These are phyloP conservation scores for Poecilia picta DNA, from an alignment of 2,797 vertebrate genomes.

Conservation along the genomic window DNA sequence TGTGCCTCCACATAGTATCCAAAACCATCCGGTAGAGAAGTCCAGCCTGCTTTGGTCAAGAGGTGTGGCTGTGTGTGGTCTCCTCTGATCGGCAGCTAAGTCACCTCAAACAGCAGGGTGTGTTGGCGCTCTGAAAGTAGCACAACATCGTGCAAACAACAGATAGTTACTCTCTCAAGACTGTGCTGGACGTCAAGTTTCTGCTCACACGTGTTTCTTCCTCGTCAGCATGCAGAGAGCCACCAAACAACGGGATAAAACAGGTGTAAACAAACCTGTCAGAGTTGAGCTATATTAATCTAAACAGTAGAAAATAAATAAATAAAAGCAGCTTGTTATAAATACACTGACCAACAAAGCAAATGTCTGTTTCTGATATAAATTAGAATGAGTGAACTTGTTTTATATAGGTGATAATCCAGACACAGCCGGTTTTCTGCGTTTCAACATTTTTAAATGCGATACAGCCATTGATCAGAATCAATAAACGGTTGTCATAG, in stretches of 20 bases:
- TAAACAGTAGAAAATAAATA: background rate
- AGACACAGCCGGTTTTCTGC: background rate
- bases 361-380: conserved; percentile 20
- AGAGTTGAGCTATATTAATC: background rate
- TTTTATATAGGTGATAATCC: conserved; percentile 14
- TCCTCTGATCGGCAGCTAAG: conserved; percentile 30
- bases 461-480: conserved; percentile 22
- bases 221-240: conserved; percentile 8
- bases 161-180: background rate
- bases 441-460: background rate
- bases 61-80: conserved; percentile 72
- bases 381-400: conserved; percentile 57
- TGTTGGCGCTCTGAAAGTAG: conserved; percentile 43
- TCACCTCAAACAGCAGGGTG: conserved; percentile 21
- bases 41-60: conserved; percentile 26
- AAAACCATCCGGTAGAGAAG: conserved; percentile 37
- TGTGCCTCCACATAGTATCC: conserved; percentile 35
- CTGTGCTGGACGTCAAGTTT: conserved; percentile 11
- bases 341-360: background rate
- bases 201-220: conserved; percentile 51
- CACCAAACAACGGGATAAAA: conserved; percentile 3
- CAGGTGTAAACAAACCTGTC: conserved; percentile 47
- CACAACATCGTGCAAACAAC: conserved; percentile 22
- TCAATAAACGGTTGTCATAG: conserved; percentile 35
- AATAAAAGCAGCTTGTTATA: background rate